These are phyloP conservation scores for Cerastis rubricosa DNA, from an alignment of 2,888 invertebrate genomes.

Conservation along the genomic window DNA sequence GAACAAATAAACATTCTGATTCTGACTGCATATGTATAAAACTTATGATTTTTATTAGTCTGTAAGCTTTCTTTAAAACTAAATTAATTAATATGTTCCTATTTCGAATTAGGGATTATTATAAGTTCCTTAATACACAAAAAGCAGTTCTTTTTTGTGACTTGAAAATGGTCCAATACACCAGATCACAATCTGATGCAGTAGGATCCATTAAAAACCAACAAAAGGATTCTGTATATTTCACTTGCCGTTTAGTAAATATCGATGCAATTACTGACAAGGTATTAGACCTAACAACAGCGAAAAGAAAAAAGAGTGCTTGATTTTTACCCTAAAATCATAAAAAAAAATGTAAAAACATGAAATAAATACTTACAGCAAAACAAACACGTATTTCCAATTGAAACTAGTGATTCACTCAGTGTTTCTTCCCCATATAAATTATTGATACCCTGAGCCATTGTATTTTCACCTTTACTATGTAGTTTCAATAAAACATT, in stretches of 20 bases:
- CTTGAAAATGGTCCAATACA: too few relatives aligned
- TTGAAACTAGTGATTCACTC: constrained; percentile 3
- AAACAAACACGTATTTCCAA: background rate
- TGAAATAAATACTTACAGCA: constrained; percentile 25
- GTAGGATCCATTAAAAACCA: background rate
- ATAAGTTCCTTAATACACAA: too few relatives aligned
- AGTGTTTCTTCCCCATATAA: constrained; percentile 6
- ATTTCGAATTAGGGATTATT: background rate
- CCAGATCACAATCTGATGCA: background rate
- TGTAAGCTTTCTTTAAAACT: too few relatives aligned
- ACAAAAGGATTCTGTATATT: background rate
- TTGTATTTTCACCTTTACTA: constrained; percentile 17
- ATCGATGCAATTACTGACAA: background rate
- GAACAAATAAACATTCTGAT: too few relatives aligned
- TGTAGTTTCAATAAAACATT: constrained; percentile 41
- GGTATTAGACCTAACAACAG: background rate
- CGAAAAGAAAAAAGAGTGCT: background rate
- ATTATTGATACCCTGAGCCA: constrained; percentile 25
- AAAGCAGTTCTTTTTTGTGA: background rate
- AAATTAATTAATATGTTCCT: too few relatives aligned
- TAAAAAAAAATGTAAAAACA: background rate
- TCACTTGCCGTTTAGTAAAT: background rate
- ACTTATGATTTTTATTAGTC: too few relatives aligned
- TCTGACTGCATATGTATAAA: too few relatives aligned
- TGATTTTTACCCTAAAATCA: background rate